Conservation (phyloP, 2,888 invertebrate species). For the Capitulum mitella region DNA sequence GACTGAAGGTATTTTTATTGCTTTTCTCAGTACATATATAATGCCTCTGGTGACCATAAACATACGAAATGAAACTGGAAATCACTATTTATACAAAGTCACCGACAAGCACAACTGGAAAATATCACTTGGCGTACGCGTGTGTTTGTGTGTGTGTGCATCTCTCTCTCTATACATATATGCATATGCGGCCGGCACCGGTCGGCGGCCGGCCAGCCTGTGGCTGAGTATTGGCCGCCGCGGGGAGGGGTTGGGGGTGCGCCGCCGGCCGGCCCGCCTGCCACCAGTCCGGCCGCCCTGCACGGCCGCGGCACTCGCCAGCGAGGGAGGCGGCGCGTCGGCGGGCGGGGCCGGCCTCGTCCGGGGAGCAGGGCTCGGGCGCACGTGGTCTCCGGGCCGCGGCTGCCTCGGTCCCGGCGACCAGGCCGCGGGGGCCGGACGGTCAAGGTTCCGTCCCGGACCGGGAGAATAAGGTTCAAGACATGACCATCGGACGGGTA, state of each 20-base stretch:
- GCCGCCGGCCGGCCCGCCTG: background rate
- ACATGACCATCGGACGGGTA: too few species aligned
- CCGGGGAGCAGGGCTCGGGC: background rate
- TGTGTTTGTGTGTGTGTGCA: background rate
- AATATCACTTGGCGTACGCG: background rate
- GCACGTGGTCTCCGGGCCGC: background rate
- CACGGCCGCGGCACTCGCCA: background rate
- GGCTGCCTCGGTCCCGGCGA: background rate
- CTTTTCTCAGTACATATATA: slow-evolving; percentile 7
- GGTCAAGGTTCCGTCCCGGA: too few species aligned
- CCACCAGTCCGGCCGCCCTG: background rate
- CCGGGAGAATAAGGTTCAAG: too few species aligned
- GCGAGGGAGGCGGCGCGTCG: background rate
- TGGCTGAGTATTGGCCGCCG: background rate
- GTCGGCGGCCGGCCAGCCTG: background rate
- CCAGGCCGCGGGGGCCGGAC: background rate
- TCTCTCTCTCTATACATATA: background rate
- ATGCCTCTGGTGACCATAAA: slow-evolving; percentile 20
- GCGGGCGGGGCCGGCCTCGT: too few species aligned
- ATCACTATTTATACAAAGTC: slow-evolving; percentile 12
- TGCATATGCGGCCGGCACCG: too few species aligned
- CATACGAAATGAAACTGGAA: slow-evolving; percentile 20
- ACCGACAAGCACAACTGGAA: slow-evolving; percentile 10
- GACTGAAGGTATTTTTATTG: slow-evolving; percentile 17
- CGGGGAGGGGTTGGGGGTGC: background rate